phyloP scores from a whole-genome alignment of 92 coral and sea anemone species.

The Metridium senile region DNA sequence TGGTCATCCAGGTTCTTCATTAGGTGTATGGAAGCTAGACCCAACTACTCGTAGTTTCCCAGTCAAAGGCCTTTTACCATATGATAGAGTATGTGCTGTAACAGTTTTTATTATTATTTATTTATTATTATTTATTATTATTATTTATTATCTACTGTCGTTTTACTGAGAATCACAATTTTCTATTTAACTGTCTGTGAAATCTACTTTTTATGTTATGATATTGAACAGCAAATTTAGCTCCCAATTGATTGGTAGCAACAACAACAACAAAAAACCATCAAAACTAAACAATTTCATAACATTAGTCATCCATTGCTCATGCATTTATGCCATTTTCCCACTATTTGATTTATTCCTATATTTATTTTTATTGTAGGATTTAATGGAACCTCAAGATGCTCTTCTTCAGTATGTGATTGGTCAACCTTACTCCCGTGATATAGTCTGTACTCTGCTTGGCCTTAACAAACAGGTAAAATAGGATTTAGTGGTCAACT shows the following conservation, averaged over 20 bases:
- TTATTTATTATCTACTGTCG: not conserved
- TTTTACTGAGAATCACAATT: not conserved
- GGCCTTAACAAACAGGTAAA: conserved; percentile 92
- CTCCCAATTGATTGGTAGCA: too few relatives aligned
- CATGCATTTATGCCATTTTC: too few relatives aligned
- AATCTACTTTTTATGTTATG: not conserved
- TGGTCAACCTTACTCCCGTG: conserved; percentile 95
- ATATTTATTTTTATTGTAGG: conserved; percentile 37
- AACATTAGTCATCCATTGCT: too few relatives aligned
- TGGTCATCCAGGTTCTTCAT: conserved; percentile 92
- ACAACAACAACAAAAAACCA: too few relatives aligned
- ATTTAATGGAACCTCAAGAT: conserved; percentile 71
- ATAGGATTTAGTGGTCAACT: too few relatives aligned
- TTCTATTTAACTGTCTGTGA: not conserved
- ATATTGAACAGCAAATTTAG: too few relatives aligned
- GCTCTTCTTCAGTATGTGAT: conserved; percentile 81
- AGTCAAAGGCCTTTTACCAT: conserved; percentile 89
- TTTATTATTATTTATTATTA: not conserved
- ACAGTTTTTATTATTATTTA: not conserved
- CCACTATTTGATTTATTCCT: not conserved
- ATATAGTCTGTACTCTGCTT: conserved; percentile 81
- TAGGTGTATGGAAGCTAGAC: conserved; percentile 93
- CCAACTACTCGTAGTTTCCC: conserved; percentile 85
- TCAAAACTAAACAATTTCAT: too few relatives aligned
- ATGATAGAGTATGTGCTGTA: conserved; percentile 66